Base-by-base conservation (phyloP, 2,797 vertebrate genomes). In the Acipenser oxyrinchus region DNA sequence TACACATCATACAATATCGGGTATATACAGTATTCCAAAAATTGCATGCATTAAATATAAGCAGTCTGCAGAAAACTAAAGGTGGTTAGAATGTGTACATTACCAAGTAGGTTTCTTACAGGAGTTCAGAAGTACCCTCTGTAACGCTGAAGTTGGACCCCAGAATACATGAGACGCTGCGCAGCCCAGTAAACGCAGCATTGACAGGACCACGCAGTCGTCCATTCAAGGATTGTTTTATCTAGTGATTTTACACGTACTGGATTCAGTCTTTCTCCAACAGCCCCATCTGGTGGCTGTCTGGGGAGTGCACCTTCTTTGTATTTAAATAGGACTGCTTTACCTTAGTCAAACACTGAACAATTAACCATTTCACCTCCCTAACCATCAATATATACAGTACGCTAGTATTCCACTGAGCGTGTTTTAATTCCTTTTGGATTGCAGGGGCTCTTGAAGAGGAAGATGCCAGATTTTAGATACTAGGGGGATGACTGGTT, bases 1-100 rank as follows among this genome's bases (percentile, higher is more conserved):
- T 64, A 65, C 50, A 60, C n/a, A 10, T 58, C 8, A 12, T 62
- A 62, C 60, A 62, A 48, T 18, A 48, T 66, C 70, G 18, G n/a
- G 48, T 72, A 83, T 84, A 80, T 81, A 84, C 79, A 85, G 67
- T 69, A 70, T 74, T 83, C 6, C 74, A 79, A 76, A 62, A 67
- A 75, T 68, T 13, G 69, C 82, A 84, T 86, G 84, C 83, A 75
- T 64, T 71, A 70, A 70, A 70, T 76, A 72, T 63, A 62, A 62
- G 60, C 60, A 62, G 60, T 62, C 60, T 18, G 10, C 2, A 7
- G 63, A 68, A 71, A 71, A 71, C 53, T 48, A 48, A 50, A 13
- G 59, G 49, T 63, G 71, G 66, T 68, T 66, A 8, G 74, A 60
- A 71, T 50, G 12, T 58, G 60, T 48, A 62, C 48, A 72, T 69